Evolutionary conservation across 2,113 vertebrate species (phyloP), one percentile per base, ranked within the genome.

Genomic region (Rhea americana): DNA sequence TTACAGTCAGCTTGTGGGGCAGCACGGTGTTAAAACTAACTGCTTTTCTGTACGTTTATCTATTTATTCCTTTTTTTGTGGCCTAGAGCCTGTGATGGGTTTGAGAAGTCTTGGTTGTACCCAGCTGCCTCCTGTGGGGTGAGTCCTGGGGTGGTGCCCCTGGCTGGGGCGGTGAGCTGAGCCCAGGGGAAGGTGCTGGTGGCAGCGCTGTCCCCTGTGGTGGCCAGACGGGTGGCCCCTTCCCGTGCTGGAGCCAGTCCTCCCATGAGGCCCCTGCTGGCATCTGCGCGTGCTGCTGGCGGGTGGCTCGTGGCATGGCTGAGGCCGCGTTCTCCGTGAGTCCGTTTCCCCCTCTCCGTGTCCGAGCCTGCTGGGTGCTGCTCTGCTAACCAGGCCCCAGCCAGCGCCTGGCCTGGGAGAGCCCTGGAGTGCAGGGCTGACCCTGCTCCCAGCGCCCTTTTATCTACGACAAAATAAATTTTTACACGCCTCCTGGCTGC

Each of bases 391-490:
- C 2, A 0, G 78, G 65, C 63, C 59, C 0, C 0, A 13, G 30
- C 15, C 61, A 43, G 41, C 10, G 35, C 61, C 16, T 17, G n/a
- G 11, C 11, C 9, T 50, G 58, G 43, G 19, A 8, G 32, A 68
- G 39, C 25, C 30, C 39, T 10, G 16, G 30, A 21, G 39, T 2
- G 10, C 20, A 12, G 75, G 9, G 28, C 11, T 17, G 21, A 43
- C 51, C 63, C 41, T 1, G 5, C 53, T 71, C 72, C 65, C 1
- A 4, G 26, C 47, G 6, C 61, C 3, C 1, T 4, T 53, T 74
- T 90, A 72, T 95, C 47, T 79, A 22, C 43, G 19, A 28, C 61
- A 39, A 24, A 97, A 97, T 96, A 95, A 95, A 96, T 96, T 95
- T 96, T 96, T 96, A 95, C 93, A 93, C 70, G 45, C 50, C 72